Base-by-base conservation (phyloP, 2,113 vertebrate species). In the Anhinga rufa region DNA sequence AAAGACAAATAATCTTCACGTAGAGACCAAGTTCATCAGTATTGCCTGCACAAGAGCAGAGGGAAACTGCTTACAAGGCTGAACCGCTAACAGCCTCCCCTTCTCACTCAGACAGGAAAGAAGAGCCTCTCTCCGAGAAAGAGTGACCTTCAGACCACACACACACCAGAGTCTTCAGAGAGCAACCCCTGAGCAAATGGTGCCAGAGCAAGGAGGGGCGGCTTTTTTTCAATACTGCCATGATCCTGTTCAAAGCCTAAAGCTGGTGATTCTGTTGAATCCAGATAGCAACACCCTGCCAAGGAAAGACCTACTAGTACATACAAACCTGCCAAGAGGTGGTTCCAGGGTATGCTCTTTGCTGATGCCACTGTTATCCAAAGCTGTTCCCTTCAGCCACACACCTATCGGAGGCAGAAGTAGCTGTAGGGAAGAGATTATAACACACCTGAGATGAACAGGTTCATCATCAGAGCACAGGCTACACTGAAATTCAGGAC, bases 111-210 rank as follows among this genome's bases (percentile, higher is more conserved):
- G 55, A 46, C 34, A 72, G 95, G 92, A 96, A 94, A 96, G 92
- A 92, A 91, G 74, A 92, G 81, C 65, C 61, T 94, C 71, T 91
- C 85, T 76, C 65, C 0, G 6, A 58, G 82, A 64, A 94, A 57
- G 46, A 80, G 86, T 95, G 96, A 97, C 96, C 97, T 97, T 97
- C 97, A 92, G 95, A 93, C 91, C 94, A 95, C 92, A 89, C 90
- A 92, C 78, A 22, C 68, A 38, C 64, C 55, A 24, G 55, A 29
- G 48, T 6, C 78, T 76, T 92, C 6, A 4, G 40, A 91, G 81
- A 96, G 74, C 84, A 86, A 49, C 49, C 89, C 75, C 91, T 36
- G 32, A 87, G 81, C 69, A 40, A 84, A 52, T 0, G 12, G 83
- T 42, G 93, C 88, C 2, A 12, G 49, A 86, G 74, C 48, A 64